A percentile compares a stretch with the other conserved stretches of the same genome.
These are phyloP conservation scores for Antechinus flavipes DNA, from an alignment of 2,113 vertebrate genomes.

Conservation along the genomic window DNA sequence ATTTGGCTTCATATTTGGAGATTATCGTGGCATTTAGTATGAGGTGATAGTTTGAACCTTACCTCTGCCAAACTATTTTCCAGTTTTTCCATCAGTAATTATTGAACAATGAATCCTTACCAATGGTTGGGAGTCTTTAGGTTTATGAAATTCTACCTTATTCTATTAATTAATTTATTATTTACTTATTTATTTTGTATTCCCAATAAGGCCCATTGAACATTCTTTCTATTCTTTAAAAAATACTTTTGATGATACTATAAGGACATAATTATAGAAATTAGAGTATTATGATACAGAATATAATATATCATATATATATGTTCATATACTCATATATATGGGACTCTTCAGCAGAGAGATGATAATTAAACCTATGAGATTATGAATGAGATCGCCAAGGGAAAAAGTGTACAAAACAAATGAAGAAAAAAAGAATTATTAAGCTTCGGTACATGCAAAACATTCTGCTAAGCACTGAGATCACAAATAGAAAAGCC, in stretches of 20 bases:
- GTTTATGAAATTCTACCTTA: neutral
- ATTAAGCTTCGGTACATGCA: neutral
- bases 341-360: neutral
- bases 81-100: neutral
- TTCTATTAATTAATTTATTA: neutral
- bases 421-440: neutral
- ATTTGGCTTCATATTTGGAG: neutral
- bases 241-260: neutral
- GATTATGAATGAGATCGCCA: neutral
- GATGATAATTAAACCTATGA: neutral
- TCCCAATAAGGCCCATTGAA: neutral
- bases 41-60: neutral
- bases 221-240: neutral
- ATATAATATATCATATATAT: neutral
- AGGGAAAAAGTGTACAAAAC: neutral
- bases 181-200: neutral
- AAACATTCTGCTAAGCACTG: neutral
- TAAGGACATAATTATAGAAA: neutral
- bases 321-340: too few species aligned
- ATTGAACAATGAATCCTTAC: neutral
- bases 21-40: neutral
- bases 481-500: neutral
- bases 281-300: neutral
- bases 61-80: neutral
- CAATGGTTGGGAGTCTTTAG: neutral